A percentile compares a stretch with the other conserved stretches of the same genome.
Conservation (phyloP, 2,797 vertebrate genomes). For the Ptychobarbus kaznakovi region DNA sequence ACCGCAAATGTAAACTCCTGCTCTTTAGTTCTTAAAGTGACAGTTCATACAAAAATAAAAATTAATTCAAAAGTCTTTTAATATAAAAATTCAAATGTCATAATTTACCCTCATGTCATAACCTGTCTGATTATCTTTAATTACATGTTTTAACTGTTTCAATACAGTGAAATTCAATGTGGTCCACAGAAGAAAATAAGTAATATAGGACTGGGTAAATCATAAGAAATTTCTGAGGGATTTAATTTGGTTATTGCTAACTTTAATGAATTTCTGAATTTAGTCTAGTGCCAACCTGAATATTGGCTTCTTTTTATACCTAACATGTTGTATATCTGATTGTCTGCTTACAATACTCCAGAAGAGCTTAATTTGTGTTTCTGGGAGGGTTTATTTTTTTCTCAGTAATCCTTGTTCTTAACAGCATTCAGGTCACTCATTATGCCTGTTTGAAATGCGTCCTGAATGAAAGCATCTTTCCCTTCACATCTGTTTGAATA, state of each 20-base stretch:
- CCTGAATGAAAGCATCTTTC: conserved; percentile 48
- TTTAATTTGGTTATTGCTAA: background rate
- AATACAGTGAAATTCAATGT: background rate
- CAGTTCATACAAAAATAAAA: background rate
- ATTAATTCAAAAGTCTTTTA: background rate
- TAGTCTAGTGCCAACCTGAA: background rate
- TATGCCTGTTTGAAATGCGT: conserved; percentile 47
- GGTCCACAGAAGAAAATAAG: background rate
- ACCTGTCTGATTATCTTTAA: background rate
- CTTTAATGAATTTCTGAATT: background rate
- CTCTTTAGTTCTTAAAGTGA: conserved; percentile 10
- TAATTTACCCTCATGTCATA: background rate
- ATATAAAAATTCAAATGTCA: background rate
- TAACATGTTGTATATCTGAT: conserved; percentile 20
- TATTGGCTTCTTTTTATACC: background rate
- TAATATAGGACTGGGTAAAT: background rate
- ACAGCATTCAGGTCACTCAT: conserved; percentile 51
- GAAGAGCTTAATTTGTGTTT: conserved; percentile 49
- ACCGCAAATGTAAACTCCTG: background rate
- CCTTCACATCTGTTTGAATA: conserved; percentile 50
- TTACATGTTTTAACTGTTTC: background rate
- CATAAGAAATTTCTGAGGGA: background rate
- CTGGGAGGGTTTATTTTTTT: conserved; percentile 14
- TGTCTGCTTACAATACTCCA: conserved; percentile 35
- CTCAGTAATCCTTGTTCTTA: conserved; percentile 53